phyloP scores from a whole-genome alignment of 2,888 invertebrate genomes.

The Fragum sueziense region DNA sequence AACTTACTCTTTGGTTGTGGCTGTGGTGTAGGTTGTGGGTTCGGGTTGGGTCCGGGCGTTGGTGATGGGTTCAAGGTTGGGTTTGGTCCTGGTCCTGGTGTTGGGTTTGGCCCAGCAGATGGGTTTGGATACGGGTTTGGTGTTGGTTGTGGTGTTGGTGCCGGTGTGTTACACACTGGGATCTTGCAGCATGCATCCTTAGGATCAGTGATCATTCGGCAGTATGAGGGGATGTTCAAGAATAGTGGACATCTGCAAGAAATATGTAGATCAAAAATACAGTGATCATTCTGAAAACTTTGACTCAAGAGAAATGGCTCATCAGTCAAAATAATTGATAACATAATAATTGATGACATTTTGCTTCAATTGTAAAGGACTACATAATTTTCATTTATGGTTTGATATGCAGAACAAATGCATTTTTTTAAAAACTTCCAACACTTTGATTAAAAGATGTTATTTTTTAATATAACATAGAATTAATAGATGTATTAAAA shows the following conservation, averaged over 20 bases:
- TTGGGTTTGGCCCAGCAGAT: slow-evolving; percentile 28
- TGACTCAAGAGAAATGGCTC: too few relatives aligned
- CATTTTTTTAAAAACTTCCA: too few relatives aligned
- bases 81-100: slow-evolving; percentile 47
- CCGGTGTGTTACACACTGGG: slow-evolving; percentile 59
- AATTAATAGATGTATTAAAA: too few relatives aligned
- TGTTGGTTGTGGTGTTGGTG: slow-evolving; percentile 41
- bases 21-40: slow-evolving; percentile 45
- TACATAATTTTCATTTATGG: too few relatives aligned
- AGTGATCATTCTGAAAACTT: too few relatives aligned
- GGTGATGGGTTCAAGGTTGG: slow-evolving; percentile 38
- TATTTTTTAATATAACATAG: too few relatives aligned
- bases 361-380: too few relatives aligned
- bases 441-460: too few relatives aligned
- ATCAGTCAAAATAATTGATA: too few relatives aligned
- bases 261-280: too few relatives aligned
- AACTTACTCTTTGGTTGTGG: slow-evolving; percentile 39
- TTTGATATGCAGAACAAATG: too few relatives aligned
- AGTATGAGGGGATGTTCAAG: slow-evolving; percentile 68
- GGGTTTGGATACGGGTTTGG: slow-evolving; percentile 38
- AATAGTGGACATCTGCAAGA: slow-evolving; percentile 69
- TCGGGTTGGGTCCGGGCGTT: slow-evolving; percentile 40
- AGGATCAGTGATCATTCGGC: slow-evolving; percentile 70
- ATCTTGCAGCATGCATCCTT: slow-evolving; percentile 71
- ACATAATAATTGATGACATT: too few relatives aligned